Conservation (phyloP, 2,113 vertebrate species). For the Leptobrachium ailaonicum region DNA sequence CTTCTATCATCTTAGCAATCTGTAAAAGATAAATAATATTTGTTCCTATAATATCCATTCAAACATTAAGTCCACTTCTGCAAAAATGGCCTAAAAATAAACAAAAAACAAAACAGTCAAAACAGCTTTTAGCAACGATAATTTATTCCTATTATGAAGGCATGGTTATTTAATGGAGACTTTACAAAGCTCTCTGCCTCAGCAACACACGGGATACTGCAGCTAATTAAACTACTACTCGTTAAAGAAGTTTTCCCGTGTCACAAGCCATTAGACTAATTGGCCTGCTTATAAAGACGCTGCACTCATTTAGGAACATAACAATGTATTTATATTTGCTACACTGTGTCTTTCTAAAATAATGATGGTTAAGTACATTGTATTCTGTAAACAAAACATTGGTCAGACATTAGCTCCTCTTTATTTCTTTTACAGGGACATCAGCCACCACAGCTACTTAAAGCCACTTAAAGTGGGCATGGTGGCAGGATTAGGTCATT, state of each 20-base stretch:
- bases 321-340: not conserved
- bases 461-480: too few species aligned
- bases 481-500: too few species aligned
- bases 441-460: too few species aligned
- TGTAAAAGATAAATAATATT: not conserved
- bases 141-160: not conserved
- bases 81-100: not conserved
- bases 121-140: too few species aligned
- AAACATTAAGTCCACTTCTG: not conserved
- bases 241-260: not conserved
- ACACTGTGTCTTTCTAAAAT: too few species aligned
- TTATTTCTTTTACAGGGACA: too few species aligned
- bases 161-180: not conserved
- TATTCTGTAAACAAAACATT: too few species aligned
- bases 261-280: conserved; percentile 8
- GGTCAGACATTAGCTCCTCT: too few species aligned
- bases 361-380: too few species aligned
- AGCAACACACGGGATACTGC: not conserved
- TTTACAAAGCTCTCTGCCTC: not conserved
- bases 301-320: not conserved
- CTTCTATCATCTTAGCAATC: too few species aligned
- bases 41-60: not conserved
- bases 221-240: not conserved
- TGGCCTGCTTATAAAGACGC: not conserved
- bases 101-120: too few species aligned